phyloP scores from a whole-genome alignment of 1,140 invertebrate species.

The Rhizoglyphus robini region DNA sequence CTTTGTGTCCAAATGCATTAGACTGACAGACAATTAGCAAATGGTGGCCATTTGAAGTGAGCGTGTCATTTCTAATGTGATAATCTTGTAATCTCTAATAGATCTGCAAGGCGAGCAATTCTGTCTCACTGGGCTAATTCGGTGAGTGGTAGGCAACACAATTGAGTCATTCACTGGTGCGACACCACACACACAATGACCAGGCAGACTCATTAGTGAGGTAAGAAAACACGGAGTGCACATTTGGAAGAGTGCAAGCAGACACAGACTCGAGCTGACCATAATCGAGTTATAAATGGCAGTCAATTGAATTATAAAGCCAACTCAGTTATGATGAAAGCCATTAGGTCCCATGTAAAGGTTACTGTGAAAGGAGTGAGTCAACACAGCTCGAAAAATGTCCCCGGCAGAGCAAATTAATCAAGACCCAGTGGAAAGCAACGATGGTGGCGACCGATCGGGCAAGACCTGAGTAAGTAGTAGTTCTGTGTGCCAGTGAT shows the following conservation, averaged over 20 bases:
- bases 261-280: background rate
- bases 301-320: constrained; percentile 6
- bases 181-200: background rate
- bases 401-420: background rate
- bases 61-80: constrained; percentile 13
- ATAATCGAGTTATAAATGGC: constrained; percentile 2
- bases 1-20: background rate
- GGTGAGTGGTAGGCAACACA: too few species aligned
- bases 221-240: background rate
- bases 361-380: background rate
- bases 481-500: too few species aligned
- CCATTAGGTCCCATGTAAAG: background rate
- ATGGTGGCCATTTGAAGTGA: background rate
- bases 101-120: background rate
- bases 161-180: too few species aligned
- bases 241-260: background rate
- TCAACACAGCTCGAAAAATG: background rate
- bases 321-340: background rate
- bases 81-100: constrained; percentile 15
- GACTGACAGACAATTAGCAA: background rate
- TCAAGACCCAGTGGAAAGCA: background rate
- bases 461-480: too few species aligned
- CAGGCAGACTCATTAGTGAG: background rate
- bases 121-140: background rate
- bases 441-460: background rate